Evolutionary conservation across 1,140 invertebrate species (phyloP).

Genomic region (Papilio glaucus): DNA sequence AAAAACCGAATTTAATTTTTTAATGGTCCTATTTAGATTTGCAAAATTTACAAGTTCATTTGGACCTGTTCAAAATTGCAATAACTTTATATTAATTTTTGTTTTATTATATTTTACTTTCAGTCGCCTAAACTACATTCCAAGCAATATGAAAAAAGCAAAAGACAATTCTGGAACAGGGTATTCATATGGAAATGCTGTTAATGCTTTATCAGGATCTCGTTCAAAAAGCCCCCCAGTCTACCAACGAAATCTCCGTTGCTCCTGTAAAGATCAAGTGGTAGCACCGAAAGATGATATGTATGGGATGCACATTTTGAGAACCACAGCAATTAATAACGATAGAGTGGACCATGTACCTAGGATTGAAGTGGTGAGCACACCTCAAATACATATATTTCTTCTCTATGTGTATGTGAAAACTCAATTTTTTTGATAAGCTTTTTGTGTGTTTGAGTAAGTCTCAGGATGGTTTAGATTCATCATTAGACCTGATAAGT

Average conservation of each 20-base stretch:
- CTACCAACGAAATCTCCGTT: constrained; percentile 51
- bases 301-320: constrained; percentile 65
- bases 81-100: too few species aligned
- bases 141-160: constrained; percentile 67
- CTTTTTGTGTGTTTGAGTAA: too few species aligned
- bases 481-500: too few species aligned
- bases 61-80: too few species aligned
- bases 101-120: constrained; percentile 41
- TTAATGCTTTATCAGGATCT: constrained; percentile 54
- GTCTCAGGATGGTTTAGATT: too few species aligned
- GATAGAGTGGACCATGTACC: constrained; percentile 57
- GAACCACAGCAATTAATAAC: constrained; percentile 73
- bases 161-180: constrained; percentile 76
- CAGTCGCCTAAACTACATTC: constrained; percentile 64
- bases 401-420: too few species aligned
- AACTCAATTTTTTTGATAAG: too few species aligned
- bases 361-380: constrained; percentile 62
- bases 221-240: constrained; percentile 47
- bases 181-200: constrained; percentile 70
- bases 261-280: constrained; percentile 63
- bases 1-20: too few species aligned
- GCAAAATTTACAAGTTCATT: too few species aligned
- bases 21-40: too few species aligned
- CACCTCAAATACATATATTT: background rate
- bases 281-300: constrained; percentile 57